Evolutionary conservation across 2,113 vertebrate genomes (phyloP), one percentile per base, ranked within the genome.

Genomic region (Porphyrio hochstetteri): DNA sequence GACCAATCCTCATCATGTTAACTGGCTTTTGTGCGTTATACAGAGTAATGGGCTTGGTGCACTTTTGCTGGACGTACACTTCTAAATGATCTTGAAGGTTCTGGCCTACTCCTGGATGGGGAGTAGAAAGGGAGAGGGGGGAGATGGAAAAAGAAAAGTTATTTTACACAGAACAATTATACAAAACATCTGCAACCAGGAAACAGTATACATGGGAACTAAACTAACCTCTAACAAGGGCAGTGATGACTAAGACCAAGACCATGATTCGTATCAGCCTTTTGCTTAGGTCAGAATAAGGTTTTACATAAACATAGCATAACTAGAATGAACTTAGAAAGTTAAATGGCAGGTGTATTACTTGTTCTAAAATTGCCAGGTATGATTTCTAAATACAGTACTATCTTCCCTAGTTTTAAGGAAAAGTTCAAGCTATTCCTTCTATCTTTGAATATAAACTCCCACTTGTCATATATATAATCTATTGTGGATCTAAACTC

Each of bases 11-110:
- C 74, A 98, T 44, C 98, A 99, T 99, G n/a, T 97, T 98, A 67
- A 98, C 71, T 68, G 98, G 99, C 95, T 98, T 99, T 98, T 99
- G 99, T 60, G 99, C 97, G 4, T 97, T 98, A 71, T 99, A 99
- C 1, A 99, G 97, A 16, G 99, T 99, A 88, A 99, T 98, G 21
- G 99, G 99, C 53, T 97, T 98, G 72, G 97, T 99, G 96, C 99
- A 99, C 44, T 98, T 97, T 40, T 99, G 99, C 96, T 99, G 99
- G 33, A 99, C 56, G 2, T 99, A 99, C 17, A 99, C 82, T 97
- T 99, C 99, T 94, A 99, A 97, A 95, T 99, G 99, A 95, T 99
- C 99, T 90, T 99, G 99, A 48, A 99, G 98, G 97, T 99, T 99
- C 93, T 98, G 98, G 69, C 99, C 99, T 44, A 99, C 99, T 77